Conservation (phyloP, 2,113 vertebrate genomes). For the Hippocampus zosterae region DNA sequence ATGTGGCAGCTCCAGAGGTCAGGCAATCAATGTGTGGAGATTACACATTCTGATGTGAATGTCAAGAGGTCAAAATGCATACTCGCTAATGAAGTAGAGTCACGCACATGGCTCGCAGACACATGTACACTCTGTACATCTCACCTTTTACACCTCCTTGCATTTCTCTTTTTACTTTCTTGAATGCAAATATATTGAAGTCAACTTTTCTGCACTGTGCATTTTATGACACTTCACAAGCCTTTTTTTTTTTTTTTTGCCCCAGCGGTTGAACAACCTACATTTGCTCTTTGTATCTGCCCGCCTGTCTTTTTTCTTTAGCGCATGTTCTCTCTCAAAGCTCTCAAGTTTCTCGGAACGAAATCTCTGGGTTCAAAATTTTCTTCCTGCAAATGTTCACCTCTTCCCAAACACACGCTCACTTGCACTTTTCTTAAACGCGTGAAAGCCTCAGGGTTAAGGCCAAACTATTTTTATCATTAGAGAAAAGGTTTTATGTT, state of each 20-base stretch:
- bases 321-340: slow-evolving; percentile 13
- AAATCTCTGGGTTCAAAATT: slow-evolving; percentile 17
- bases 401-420: not conserved
- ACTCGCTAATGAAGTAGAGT: slow-evolving; percentile 61
- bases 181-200: not conserved
- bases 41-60: slow-evolving; percentile 53
- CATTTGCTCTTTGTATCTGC: slow-evolving; percentile 25
- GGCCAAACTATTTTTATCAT: not conserved
- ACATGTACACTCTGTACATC: not conserved
- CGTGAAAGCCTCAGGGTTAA: not conserved
- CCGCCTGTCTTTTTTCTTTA: slow-evolving; percentile 35
- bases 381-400: not conserved
- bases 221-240: not conserved
- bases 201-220: not conserved
- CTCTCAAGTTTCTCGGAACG: slow-evolving; percentile 54
- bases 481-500: not conserved
- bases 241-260: not conserved
- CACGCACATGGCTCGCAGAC: slow-evolving; percentile 39
- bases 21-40: slow-evolving; percentile 54
- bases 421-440: not conserved
- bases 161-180: not conserved
- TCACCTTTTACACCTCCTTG: slow-evolving; percentile 1
- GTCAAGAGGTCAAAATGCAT: slow-evolving; percentile 60
- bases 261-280: slow-evolving; percentile 6
- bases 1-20: slow-evolving; percentile 38